These are phyloP conservation scores for chimpanzee (Pan troglodytes) DNA, from an alignment of 2,113 vertebrate species.

Conservation along the genomic window DNA sequence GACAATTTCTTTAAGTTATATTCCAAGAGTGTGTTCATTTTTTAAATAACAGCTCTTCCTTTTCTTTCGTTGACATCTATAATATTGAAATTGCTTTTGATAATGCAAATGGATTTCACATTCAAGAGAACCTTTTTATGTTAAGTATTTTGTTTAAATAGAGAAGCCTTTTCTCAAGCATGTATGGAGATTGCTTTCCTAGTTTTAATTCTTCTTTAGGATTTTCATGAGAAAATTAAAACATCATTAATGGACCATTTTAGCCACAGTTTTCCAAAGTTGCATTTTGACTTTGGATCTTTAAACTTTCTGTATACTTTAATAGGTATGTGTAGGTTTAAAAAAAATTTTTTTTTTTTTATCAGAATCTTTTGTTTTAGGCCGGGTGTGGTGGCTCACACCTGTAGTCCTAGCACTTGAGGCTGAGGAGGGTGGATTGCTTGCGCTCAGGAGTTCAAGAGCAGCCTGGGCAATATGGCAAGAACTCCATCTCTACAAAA, in stretches of 20 bases:
- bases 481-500: no score
- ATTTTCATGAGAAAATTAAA: slow-evolving; percentile 26
- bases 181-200: background rate
- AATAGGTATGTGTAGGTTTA: background rate
- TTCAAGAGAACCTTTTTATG: background rate
- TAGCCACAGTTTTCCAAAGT: background rate
- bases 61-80: slow-evolving; percentile 29
- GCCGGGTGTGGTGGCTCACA: no score
- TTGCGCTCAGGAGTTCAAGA: no score
- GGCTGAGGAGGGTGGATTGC: no score
- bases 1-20: slow-evolving; percentile 8
- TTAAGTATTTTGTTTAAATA: background rate
- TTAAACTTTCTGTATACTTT: background rate
- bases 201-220: slow-evolving; percentile 16
- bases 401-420: no score
- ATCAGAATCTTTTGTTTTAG: no score
- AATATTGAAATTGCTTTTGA: slow-evolving; percentile 32
- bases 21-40: slow-evolving; percentile 12
- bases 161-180: slow-evolving; percentile 1
- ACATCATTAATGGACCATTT: background rate
- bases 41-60: slow-evolving; percentile 1
- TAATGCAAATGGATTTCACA: slow-evolving; percentile 41
- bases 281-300: slow-evolving; percentile 19
- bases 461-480: no score
- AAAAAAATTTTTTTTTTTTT: no score